These are phyloP conservation scores for Macrobrachium rosenbergii DNA, from an alignment of 1,140 invertebrate species.

Conservation along the genomic window DNA sequence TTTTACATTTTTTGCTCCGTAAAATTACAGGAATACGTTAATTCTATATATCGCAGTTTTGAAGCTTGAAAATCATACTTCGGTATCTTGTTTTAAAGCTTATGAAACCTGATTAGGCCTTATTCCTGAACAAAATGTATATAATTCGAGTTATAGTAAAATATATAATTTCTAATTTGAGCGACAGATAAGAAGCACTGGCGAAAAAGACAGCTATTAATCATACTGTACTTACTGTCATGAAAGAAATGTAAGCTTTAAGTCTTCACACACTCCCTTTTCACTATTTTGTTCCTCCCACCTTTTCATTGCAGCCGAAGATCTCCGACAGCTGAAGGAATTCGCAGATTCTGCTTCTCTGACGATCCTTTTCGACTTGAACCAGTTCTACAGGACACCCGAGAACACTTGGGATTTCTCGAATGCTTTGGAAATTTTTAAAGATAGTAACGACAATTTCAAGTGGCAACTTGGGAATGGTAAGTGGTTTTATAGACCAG, in stretches of 20 bases:
- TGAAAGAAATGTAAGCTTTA: neutral
- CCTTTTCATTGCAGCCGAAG: neutral
- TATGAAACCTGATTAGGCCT: too few species aligned
- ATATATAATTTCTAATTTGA: too few species aligned
- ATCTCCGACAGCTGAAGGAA: slow-evolving; percentile 10
- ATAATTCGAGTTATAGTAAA: too few species aligned
- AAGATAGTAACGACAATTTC: too few species aligned
- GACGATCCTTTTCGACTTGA: slow-evolving; percentile 31
- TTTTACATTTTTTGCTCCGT: neutral
- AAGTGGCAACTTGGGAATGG: too few species aligned
- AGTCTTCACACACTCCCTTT: neutral
- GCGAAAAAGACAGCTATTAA: too few species aligned
- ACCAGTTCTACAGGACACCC: slow-evolving; percentile 32
- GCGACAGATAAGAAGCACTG: too few species aligned
- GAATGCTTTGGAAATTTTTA: neutral
- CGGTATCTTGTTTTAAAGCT: too few species aligned
- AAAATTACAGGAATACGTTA: neutral
- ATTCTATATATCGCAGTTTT: too few species aligned
- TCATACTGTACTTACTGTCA: too few species aligned
- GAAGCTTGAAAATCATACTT: neutral
- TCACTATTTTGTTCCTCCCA: neutral
- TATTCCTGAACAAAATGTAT: too few species aligned
- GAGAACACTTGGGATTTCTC: neutral
- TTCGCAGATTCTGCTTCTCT: neutral
- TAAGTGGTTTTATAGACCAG: too few species aligned